phyloP scores from a whole-genome alignment of 1,140 invertebrate species.

The Episyrphus balteatus region DNA sequence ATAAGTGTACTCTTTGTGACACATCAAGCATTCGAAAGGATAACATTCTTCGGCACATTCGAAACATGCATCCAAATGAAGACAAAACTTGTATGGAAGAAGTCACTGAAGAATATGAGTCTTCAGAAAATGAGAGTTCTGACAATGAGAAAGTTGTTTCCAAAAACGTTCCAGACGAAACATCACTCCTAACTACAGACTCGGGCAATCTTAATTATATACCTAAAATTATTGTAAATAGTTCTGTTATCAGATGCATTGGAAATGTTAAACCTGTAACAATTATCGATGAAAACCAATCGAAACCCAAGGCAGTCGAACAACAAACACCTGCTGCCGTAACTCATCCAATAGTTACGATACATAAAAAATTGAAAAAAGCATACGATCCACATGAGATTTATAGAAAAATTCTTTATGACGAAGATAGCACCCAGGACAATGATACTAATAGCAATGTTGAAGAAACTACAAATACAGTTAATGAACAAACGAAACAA shows the following conservation, averaged over 20 bases:
- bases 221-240: conserved; percentile 10
- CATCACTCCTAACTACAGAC: not conserved
- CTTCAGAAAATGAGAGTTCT: not conserved
- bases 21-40: conserved; percentile 49
- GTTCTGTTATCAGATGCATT: conserved; percentile 26
- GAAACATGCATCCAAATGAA: conserved; percentile 47
- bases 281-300: not conserved
- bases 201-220: not conserved
- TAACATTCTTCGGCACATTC: conserved; percentile 50
- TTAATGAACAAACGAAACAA: not conserved
- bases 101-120: conserved; percentile 1
- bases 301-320: not conserved
- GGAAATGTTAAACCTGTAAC: conserved; percentile 26
- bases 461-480: not conserved
- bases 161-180: not conserved
- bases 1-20: conserved; percentile 46
- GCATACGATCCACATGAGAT: conserved; percentile 19
- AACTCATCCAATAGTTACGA: not conserved
- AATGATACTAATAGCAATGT: conserved; percentile 9
- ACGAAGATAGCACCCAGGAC: conserved; percentile 25
- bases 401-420: conserved; percentile 28
- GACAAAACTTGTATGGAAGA: conserved; percentile 13
- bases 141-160: not conserved
- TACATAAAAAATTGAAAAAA: conserved; percentile 1
- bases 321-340: not conserved